A percentile compares a stretch with the other conserved stretches of the same genome.
These are phyloP conservation scores for Strigamia crassipes DNA, from an alignment of 2,888 invertebrate genomes.

Conservation along the genomic window DNA sequence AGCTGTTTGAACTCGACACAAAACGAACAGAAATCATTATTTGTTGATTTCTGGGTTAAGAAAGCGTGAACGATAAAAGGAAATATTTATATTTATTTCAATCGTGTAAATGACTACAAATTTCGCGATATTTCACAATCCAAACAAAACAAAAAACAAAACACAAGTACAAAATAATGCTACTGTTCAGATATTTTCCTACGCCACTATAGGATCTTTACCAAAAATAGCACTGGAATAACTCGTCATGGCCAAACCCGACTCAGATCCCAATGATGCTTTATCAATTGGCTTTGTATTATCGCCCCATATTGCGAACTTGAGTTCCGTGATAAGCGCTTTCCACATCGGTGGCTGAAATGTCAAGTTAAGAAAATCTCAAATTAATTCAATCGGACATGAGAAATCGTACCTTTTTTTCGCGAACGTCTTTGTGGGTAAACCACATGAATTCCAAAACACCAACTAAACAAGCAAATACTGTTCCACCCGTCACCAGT, in stretches of 20 bases:
- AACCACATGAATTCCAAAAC: constrained; percentile 97
- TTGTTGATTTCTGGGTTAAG: not conserved
- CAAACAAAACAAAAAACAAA: not conserved
- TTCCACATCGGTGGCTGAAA: constrained; percentile 71
- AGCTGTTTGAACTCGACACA: no score
- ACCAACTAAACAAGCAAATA: constrained; percentile 87
- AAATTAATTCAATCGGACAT: not conserved
- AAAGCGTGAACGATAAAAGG: not conserved
- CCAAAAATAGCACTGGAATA: constrained; percentile 17
- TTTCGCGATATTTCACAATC: not conserved
- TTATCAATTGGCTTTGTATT: constrained; percentile 30
- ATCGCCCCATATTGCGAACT: constrained; percentile 71
- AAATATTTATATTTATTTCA: not conserved
- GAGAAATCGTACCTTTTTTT: constrained; percentile 73
- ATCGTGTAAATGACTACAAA: not conserved
- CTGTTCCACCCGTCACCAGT: constrained; percentile 89
- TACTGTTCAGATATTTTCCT: not conserved
- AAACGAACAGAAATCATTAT: no score
- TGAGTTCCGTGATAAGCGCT: constrained; percentile 74
- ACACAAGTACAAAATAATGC: not conserved
- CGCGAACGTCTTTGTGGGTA: constrained; percentile 86
- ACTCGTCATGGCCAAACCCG: constrained; percentile 43
- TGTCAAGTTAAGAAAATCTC: not conserved
- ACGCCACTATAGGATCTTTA: not conserved
- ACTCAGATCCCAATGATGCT: constrained; percentile 25